Base-by-base conservation (phyloP, 2,797 vertebrate species). In the Crax fasciolata region DNA sequence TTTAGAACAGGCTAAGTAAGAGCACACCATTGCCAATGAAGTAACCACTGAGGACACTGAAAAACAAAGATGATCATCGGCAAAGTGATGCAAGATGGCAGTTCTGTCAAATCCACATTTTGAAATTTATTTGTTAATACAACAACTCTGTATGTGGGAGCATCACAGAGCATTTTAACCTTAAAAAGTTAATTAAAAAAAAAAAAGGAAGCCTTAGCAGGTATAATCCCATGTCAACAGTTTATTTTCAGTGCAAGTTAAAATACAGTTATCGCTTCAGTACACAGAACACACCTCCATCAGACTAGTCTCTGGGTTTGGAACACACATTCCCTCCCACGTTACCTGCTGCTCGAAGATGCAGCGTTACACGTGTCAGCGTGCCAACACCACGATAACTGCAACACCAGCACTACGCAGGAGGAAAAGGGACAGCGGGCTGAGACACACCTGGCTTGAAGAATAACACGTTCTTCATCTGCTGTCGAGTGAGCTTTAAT, bases 181-280 rank as follows among this genome's bases (percentile, higher is more conserved):
- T 72, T 62, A 61, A 82, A 54, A 89, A 74, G 14, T 51, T 57
- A 79, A 72, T 6, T 35, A 35, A 27, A 88, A 73, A 89, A 71
- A 66, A 77, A 83, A 82, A 52, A 70, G 62, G 92, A 94, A 96
- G 51, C 92, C 93, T 93, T 96, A 96, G 75, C 86, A 95, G 81
- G 88, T 95, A 91, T 61, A 94, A 85, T 91, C 94, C 92, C 93
- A 96, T 65, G 93, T 97, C 66, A 97, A 86, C 16, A 93, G 71
- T 96, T 96, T 96, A 97, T 96, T 97, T 97, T 92, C 95, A 96
- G 90, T 73, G 82, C 93, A 86, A 83, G 73, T 95, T 91, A 94
- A 90, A 97, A 86, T 96, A 97, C 95, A 97, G 63, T 75, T 78
- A 46, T 68, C 28, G 76, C 62, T 87, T 81, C 32, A 67, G 73